Evolutionary conservation across 2,797 vertebrate genomes (phyloP).

Genomic region (Bradypus variegatus): DNA sequence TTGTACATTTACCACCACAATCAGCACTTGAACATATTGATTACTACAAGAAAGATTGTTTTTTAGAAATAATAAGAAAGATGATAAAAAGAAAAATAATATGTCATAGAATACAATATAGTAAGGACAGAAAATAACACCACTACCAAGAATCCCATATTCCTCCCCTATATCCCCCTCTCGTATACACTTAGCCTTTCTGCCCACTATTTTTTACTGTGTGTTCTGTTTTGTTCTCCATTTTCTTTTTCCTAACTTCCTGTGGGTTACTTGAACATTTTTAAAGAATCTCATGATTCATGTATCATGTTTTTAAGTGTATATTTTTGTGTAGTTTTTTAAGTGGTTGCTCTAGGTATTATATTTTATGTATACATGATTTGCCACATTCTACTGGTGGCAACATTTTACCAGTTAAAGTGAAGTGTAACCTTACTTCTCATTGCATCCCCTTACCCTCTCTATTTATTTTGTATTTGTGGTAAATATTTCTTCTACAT

Average conservation of each 20-base stretch:
- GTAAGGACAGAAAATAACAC: too few species aligned
- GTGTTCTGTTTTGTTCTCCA: neutral
- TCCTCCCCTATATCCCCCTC: too few species aligned
- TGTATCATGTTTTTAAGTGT: neutral
- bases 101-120: too few species aligned
- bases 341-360: neutral
- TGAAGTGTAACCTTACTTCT: neutral
- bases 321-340: neutral
- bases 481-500: slow-evolving; percentile 12
- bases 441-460: neutral
- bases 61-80: too few species aligned
- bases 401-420: neutral
- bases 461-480: neutral
- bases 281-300: slow-evolving; percentile 32
- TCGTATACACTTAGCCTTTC: too few species aligned
- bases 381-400: neutral
- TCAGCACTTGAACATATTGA: too few species aligned
- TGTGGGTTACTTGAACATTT: neutral
- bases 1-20: too few species aligned
- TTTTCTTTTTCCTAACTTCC: neutral
- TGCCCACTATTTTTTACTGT: neutral
- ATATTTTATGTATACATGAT: neutral
- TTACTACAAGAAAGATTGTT: too few species aligned
- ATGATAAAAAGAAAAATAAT: too few species aligned
- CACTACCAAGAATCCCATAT: too few species aligned